Evolutionary conservation across 2,888 invertebrate genomes (phyloP), one percentile per base, ranked within the genome.

Genomic region (Mystacides longicornis): DNA sequence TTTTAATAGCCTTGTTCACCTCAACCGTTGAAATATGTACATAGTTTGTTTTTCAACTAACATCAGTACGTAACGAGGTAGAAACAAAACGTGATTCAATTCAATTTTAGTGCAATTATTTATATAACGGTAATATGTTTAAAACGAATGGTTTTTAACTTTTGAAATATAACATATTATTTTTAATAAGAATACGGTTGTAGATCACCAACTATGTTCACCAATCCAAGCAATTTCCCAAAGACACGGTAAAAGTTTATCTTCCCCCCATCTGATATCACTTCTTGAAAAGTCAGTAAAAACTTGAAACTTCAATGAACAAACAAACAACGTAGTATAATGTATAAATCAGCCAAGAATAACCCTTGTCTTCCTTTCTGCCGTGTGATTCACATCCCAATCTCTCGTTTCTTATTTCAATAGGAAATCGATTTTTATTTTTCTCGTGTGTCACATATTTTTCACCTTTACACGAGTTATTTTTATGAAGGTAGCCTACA

Each of bases 231-330:
- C 42, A 51, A 19, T 53, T 51, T 60, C 51, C 54, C 31, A 9
- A 37, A 42, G 43, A 31, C 47, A 47, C 54, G 56, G 55, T 60
- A 57, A 56, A 60, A 60, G 55, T 60, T 60, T 57, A 60, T 56
- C 57, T 56, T 16, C 23, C 54, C 48, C 50, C 55, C 58, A 60
- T 58, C n/a, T 37, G 14, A 37, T 60, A 60, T 58, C 60, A 56
- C 55, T 50, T 56, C 52, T 45, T n/a, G n/a, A n/a, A 56, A 58
- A 60, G 54, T 58, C 60, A 52, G 54, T 60, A 58, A 58, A 58
- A 60, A 60, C 58, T 58, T 49, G 52, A 58, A 60, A 60, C 58
- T 58, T 58, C 58, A 58, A 58, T 56, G 58, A 60, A 58, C 60
- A 60, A 60, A 60, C 60, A 60, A 58, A 53, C 52, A 42, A 54